Evolutionary conservation across 2,888 invertebrate species (phyloP), one percentile per base, ranked within the genome.

Genomic region (Agrochola macilenta): DNA sequence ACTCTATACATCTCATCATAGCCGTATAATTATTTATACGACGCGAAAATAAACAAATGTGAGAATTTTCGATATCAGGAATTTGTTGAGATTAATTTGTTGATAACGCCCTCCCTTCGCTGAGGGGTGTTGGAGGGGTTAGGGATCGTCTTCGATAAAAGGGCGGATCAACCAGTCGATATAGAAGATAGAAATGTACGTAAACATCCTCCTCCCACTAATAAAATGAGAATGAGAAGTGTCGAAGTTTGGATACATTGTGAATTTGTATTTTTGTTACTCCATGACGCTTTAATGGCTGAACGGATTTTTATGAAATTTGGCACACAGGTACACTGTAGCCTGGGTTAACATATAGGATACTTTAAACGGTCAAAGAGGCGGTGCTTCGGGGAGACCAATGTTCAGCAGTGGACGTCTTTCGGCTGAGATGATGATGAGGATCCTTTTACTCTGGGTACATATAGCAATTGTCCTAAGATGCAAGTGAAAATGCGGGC

Each of bases 21-120:
- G 68, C 77, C 61, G 77, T 82, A 83, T 84, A 83, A 88, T 84
- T 84, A 88, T 81, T 83, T 88, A 86, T 86, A 83, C 68, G 79
- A 84, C 43, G 81, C 79, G 74, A 87, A 89, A 88, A 88, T 88
- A 88, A 88, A 87, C 82, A 87, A 87, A 87, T 77, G 75, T 81
- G 82, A 52, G 78, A 79, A 84, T 83, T 84, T 76, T 72, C 74
- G 73, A 69, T 76, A 75, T 43, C 64, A 69, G 74, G 71, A 83
- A 79, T 72, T 65, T 74, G 65, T 39, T 61, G 69, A 74, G 82
- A 82, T 84, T 76, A 73, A 70, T 61, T 70, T 65, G 71, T 61
- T 69, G 71, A 82, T 82, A 58, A 84, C 72, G 60, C 75, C 76
- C 68, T 63, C 57, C 54, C 26, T 43, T 52, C 23, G 60, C 57